phyloP scores from a whole-genome alignment of 2,888 invertebrate genomes.

The Diarsia mendica region DNA sequence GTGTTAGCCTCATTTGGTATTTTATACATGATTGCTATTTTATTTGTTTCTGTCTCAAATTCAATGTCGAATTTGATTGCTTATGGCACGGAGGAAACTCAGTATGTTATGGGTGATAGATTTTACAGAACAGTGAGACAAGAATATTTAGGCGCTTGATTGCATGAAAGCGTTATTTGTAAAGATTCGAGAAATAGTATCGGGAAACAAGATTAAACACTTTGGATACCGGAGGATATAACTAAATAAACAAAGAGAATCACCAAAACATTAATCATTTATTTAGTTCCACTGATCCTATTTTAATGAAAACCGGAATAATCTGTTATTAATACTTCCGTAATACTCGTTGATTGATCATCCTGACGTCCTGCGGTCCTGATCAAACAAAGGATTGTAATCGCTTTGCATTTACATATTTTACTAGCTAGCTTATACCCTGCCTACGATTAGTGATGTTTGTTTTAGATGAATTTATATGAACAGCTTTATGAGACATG shows the following conservation, averaged over 20 bases:
- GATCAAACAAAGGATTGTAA: slow-evolving; percentile 44
- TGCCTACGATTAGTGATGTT: slow-evolving; percentile 9
- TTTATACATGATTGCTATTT: neutral
- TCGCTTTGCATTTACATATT: slow-evolving; percentile 32
- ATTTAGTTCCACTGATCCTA: slow-evolving; percentile 13
- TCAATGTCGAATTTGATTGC: neutral
- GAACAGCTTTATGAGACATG: neutral
- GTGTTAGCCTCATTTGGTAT: slow-evolving; percentile 1
- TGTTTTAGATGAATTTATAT: slow-evolving; percentile 13
- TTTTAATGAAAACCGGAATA: slow-evolving; percentile 39
- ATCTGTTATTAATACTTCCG: slow-evolving; percentile 36
- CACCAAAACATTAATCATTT: neutral
- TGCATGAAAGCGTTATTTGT: neutral
- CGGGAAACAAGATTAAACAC: neutral
- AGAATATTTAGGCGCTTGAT: neutral
- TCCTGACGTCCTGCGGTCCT: slow-evolving; percentile 24
- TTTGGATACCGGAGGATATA: neutral
- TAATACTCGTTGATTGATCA: slow-evolving; percentile 32
- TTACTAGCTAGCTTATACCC: neutral
- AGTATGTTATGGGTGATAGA: no score
- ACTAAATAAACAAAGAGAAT: slow-evolving; percentile 1
- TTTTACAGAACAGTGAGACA: neutral
- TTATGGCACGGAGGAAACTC: neutral
- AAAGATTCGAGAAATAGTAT: neutral
- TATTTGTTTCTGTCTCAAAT: neutral